Evolutionary conservation across 2,797 vertebrate genomes (phyloP), one percentile per base, ranked within the genome.

Genomic region (Pangasius mekongensis): DNA sequence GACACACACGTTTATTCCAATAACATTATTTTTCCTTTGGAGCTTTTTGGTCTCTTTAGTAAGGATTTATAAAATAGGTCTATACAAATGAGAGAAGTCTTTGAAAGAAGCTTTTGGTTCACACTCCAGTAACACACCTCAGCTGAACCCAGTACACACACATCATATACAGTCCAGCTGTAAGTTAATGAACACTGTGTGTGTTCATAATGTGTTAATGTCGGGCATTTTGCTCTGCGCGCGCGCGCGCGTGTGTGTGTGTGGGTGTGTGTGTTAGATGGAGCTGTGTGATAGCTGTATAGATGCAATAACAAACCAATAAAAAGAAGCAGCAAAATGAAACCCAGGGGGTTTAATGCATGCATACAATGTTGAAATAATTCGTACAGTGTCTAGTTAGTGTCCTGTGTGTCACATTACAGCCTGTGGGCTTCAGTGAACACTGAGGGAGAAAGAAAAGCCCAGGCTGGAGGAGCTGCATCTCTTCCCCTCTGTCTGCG

Each of bases 381-480:
- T 43, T 62, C 13, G 22, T 39, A 33, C 80, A 62, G 60, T 49
- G 60, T 47, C 13, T 83, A 27, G 3, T 49, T 49, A 30, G 39
- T 62, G 56, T 30, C n/a, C 64, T 30, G 43, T 52, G 62, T 13
- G 82, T 33, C n/a, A 49, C 30, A 20, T 66, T 13, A 20, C 14
- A 33, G 8, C 14, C 39, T 64, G 80, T 64, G 60, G 13, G 47
- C n/a, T 56, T 56, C 52, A 56, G 52, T 80, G 30, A 3, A 39
- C 33, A 82, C 77, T 80, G 81, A 43, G 81, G 3, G 24, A 20
- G 11, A 30, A 64, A 83, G 36, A 58, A 47, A 64, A 52, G 56
- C 78, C 22, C 20, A 83, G 60, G n/a, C 82, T 84, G 82, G 30
- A 84, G 43, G n/a, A 84, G 82, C 43, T 60, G 80, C 80, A 39